A percentile compares a stretch with the other conserved stretches of the same genome.
These are phyloP conservation scores for Poecilobothrus nobilitatus DNA, from an alignment of 2,888 invertebrate species.

Conservation along the genomic window DNA sequence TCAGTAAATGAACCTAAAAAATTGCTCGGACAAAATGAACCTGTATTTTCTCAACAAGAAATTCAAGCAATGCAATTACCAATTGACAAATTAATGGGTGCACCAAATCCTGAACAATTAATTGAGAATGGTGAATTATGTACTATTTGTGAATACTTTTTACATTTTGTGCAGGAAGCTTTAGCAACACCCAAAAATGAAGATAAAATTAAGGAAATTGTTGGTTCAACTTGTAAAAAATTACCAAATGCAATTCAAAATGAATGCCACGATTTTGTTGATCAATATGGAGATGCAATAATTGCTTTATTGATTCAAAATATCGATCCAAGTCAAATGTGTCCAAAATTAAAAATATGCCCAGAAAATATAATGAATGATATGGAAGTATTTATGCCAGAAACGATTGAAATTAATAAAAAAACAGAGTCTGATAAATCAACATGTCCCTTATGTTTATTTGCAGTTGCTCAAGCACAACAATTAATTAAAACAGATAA, in stretches of 20 bases:
- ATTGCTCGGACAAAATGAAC: constrained; percentile 34
- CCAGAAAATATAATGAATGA: constrained; percentile 45
- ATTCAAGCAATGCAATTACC: constrained; percentile 45
- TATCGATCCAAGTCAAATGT: constrained; percentile 43
- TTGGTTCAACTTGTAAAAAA: constrained; percentile 61
- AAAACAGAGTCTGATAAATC: constrained; percentile 47
- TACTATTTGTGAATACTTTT: constrained; percentile 71
- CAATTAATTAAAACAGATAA: constrained; percentile 61
- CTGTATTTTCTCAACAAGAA: constrained; percentile 35
- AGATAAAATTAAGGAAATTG: constrained; percentile 56
- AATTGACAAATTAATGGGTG: constrained; percentile 45
- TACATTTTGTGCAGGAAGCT: constrained; percentile 68
- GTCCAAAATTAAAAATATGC: constrained; percentile 64
- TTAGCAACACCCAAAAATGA: constrained; percentile 60
- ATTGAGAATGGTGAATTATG: constrained; percentile 51
- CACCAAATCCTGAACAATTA: constrained; percentile 33
- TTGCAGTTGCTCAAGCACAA: constrained; percentile 71
- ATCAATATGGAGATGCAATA: constrained; percentile 69
- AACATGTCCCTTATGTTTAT: constrained; percentile 74
- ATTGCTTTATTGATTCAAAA: constrained; percentile 67
- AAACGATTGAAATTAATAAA: constrained; percentile 27
- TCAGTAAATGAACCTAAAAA: constrained; percentile 25
- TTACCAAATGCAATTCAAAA: constrained; percentile 54
- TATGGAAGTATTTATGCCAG: constrained; percentile 48
- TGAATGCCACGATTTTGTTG: constrained; percentile 66